Base-by-base conservation (phyloP, 2,113 vertebrate species). In the Orycteropus afer region DNA sequence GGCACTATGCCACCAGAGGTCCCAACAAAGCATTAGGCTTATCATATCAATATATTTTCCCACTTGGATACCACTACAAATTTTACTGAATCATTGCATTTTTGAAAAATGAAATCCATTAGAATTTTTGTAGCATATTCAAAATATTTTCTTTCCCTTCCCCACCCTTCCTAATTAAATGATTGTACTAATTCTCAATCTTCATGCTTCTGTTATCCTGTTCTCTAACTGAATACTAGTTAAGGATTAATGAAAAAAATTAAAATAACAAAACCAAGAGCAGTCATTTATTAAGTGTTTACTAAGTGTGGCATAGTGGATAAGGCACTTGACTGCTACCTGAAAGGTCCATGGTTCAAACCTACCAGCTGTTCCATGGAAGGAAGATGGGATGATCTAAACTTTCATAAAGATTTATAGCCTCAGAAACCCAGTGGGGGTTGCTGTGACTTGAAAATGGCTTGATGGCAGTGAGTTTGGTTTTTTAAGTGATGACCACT, bases 151-250 rank as follows among this genome's bases (percentile, higher is more conserved):
- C 8, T 61, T 63, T 80, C 67, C 45, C 13, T 89, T 27, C n/a
- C 32, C 1, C 23, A 22, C 69, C 23, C 40, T 82, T 86, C 83
- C 69, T 83, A 23, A 29, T 37, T 65, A 73, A 40, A 7, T 49
- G 23, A 82, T 51, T 55, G 9, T 79, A 2, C 65, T 71, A n/a
- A 37, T 40, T 90, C 49, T 79, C 25, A 77, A 32, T 55, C 65
- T 86, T 71, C 22, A 15, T 45, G 5, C 37, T 92, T 57, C 71
- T 87, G 96, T 81, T 76, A 61, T 91, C 79, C 42, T 91, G 15
- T 94, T 91, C 15, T 87, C 14, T 77, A 59, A 65, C 20, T 80
- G 67, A 37, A 55, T 65, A 49, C 5, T 57, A 34, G 37, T 69
- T 45, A 89, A 69, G 27, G 23, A 42, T 10, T 63, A 91, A 53